Base-by-base conservation (phyloP, 1,140 invertebrate genomes). In the Caerostris darwini region DNA sequence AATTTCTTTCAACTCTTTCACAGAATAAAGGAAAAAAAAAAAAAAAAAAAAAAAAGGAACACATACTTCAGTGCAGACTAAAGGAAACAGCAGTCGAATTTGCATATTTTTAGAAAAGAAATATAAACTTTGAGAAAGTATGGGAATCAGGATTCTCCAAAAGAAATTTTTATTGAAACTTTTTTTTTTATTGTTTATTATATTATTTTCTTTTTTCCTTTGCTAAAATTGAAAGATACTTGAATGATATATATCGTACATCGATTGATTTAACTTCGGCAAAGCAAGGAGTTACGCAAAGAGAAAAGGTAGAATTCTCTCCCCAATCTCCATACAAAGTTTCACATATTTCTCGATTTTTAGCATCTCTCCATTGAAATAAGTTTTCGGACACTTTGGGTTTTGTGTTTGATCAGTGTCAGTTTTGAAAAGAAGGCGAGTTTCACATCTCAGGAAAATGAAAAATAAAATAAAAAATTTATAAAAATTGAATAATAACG, bases 31-130 rank as follows among this genome's bases (percentile, higher is more conserved):
- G 34, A 2, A 2, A n/a, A n/a, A 17, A 3, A 56, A 82, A n/a
- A n/a, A 57, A 85, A 85, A 85, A 58, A 10, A 14, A 8, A 77
- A 34, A 34, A 2, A 0, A 34, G 34, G 34, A 34, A 34, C 34
- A 34, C 50, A 19, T 19, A 59, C 57, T 57, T 59, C 57, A n/a
- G 19, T 34, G 19, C 56, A 12, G 56, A 58, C 54, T 59, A 59
- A 85, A 85, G 57, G 83, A 85, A 85, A 85, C 83, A 85, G 83
- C 83, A 34, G 83, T 57, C 7, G 83, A 85, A 85, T 85, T 85
- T 85, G 83, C 83, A 85, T 85, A 85, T 85, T 85, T 85, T 59
- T 85, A 58, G 56, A 85, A 85, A 85, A 85, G 83, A 34, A 12
- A 17, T n/a, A 56, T 14, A 57, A 34, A 85, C 83, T 85, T 81